phyloP scores from a whole-genome alignment of 2,888 invertebrate species.

The Mesorhabditis belari region DNA sequence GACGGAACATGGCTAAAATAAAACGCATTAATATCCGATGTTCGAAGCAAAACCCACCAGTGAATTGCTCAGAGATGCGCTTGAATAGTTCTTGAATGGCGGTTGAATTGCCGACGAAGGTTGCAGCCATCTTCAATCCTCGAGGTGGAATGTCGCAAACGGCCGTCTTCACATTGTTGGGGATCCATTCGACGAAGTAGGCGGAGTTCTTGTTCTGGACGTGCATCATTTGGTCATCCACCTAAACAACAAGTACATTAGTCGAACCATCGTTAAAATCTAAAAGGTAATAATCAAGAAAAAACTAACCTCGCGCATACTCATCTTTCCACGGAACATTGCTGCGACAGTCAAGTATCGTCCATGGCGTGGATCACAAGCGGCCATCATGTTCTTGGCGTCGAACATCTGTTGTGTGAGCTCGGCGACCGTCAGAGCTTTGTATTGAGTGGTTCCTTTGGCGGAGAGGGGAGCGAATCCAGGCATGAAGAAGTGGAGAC shows the following conservation, averaged over 20 bases:
- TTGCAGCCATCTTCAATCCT: constrained; percentile 82
- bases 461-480: constrained; percentile 78
- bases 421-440: constrained; percentile 68
- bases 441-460: constrained; percentile 61
- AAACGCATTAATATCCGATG: too few species aligned
- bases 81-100: too few species aligned
- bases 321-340: too few species aligned
- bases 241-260: constrained; percentile 54
- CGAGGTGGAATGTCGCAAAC: constrained; percentile 75
- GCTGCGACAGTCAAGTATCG: too few species aligned
- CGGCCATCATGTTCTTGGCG: constrained; percentile 59
- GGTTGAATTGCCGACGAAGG: too few species aligned
- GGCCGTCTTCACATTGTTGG: too few species aligned
- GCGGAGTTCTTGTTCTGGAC: constrained; percentile 86
- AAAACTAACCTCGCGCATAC: too few species aligned
- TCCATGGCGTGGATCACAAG: constrained; percentile 57
- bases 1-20: too few species aligned
- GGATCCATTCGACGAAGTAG: constrained; percentile 74
- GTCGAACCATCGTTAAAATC: background rate
- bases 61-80: too few species aligned
- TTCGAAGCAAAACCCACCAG: too few species aligned
- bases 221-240: constrained; percentile 81
- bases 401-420: constrained; percentile 59
- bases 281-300: too few species aligned
- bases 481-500: constrained; percentile 60